Percentiles rank a stretch among this genome's conserved stretches.
Evolutionary conservation across 2,888 invertebrate species (phyloP).

Genomic region (Trachelus tabidus): DNA sequence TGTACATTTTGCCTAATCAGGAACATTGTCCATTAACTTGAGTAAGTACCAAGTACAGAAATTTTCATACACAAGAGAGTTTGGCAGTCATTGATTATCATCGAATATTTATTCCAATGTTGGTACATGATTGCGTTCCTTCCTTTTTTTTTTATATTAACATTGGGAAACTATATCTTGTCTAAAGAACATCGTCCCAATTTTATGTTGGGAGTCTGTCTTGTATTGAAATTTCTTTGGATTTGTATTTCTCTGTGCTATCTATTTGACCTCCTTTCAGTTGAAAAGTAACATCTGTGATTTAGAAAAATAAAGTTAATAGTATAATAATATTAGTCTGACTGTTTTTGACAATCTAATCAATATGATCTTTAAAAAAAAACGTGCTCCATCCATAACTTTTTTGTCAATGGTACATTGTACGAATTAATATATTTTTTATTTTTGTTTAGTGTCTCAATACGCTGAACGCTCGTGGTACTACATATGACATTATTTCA

Average conservation of each 20-base stretch:
- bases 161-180: neutral
- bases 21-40: neutral
- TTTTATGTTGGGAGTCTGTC: neutral
- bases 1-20: neutral
- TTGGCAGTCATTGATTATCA: neutral
- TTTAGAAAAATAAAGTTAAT: neutral
- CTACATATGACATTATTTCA: neutral
- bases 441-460: neutral
- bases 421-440: neutral
- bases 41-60: neutral
- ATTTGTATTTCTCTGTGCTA: neutral
- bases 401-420: neutral
- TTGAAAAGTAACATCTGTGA: slow-evolving; percentile 2
- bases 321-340: neutral
- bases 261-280: neutral
- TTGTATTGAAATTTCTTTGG: slow-evolving; percentile 21
- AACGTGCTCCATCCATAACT: neutral
- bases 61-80: neutral
- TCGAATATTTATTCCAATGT: neutral
- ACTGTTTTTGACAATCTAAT: neutral
- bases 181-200: neutral
- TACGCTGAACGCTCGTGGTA: neutral
- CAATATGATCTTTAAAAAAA: neutral
- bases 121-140: neutral
- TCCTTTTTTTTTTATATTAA: neutral